Conservation (phyloP, 1,140 invertebrate genomes). For the Pseudomyrmex concolor region DNA sequence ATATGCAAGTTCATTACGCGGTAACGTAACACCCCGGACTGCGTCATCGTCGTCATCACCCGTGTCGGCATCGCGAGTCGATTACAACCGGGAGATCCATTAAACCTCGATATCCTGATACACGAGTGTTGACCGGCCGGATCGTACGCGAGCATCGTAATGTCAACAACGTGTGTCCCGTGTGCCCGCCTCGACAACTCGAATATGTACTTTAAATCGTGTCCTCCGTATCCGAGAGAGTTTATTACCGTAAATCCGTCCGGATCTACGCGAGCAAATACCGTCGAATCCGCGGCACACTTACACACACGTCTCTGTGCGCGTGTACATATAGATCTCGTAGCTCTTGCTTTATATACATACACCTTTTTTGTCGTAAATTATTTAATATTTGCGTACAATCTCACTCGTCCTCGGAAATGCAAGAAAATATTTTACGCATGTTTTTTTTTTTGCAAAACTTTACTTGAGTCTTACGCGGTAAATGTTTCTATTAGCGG, state of each 20-base stretch:
- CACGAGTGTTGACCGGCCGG: slow-evolving; percentile 49
- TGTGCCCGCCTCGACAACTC: slow-evolving; percentile 30
- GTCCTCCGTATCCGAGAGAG: slow-evolving; percentile 46
- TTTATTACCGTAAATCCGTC: slow-evolving; percentile 66
- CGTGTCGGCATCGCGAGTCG: slow-evolving; percentile 29
- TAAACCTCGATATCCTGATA: slow-evolving; percentile 52
- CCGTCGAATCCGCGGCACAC: slow-evolving; percentile 15
- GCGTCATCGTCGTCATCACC: slow-evolving; percentile 6
- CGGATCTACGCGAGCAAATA: slow-evolving; percentile 54
- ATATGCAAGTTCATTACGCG: slow-evolving; percentile 37
- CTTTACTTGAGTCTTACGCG: too few species aligned
- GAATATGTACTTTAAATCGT: slow-evolving; percentile 66
- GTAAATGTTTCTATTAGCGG: too few species aligned
- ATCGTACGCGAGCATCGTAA: slow-evolving; percentile 45
- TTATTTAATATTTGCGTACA: too few species aligned
- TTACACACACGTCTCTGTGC: background rate
- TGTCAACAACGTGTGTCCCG: slow-evolving; percentile 40
- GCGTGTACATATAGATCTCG: background rate
- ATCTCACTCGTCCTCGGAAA: too few species aligned
- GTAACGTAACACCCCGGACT: slow-evolving; percentile 35
- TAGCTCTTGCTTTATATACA: too few species aligned
- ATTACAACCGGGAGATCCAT: slow-evolving; percentile 51
- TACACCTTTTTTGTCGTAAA: too few species aligned
- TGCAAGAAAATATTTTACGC: too few species aligned
- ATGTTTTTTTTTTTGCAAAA: too few species aligned